A percentile compares a stretch with the other conserved stretches of the same genome.
phyloP scores from a whole-genome alignment of 2,888 invertebrate species.

The Pseudococcus jackbeardsleyi region DNA sequence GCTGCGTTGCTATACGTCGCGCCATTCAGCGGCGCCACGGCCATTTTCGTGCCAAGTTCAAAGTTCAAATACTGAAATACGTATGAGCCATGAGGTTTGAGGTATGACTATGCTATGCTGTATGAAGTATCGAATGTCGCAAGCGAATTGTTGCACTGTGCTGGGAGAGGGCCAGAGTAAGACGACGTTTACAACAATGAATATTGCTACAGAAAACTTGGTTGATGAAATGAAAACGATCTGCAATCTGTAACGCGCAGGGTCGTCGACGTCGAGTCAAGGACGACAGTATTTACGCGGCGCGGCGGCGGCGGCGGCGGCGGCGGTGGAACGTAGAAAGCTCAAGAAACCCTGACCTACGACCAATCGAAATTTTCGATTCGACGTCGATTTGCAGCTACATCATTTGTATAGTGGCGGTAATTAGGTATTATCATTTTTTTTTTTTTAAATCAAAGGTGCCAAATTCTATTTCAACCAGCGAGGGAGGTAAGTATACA shows the following conservation, averaged over 20 bases:
- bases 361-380: not conserved
- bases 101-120: no score
- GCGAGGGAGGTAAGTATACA: no score
- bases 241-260: not conserved
- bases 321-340: not conserved
- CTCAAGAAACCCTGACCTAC: not conserved
- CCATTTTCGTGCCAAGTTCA: not conserved
- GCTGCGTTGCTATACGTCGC: no score
- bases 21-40: not conserved
- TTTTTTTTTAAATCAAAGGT: no score
- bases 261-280: constrained; percentile 16
- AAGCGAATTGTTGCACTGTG: not conserved
- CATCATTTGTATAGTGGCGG: no score
- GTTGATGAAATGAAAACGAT: no score
- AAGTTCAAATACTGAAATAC: not conserved
- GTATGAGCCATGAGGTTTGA: not conserved
- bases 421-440: no score
- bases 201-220: no score
- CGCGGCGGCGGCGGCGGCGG: not conserved
- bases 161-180: no score
- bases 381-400: no score
- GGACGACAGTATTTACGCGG: not conserved
- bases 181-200: no score
- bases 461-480: no score
- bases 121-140: not conserved